A percentile compares a stretch with the other conserved stretches of the same genome.
These are phyloP conservation scores for Mamestra configurata DNA, from an alignment of 1,140 invertebrate species.

Conservation along the genomic window DNA sequence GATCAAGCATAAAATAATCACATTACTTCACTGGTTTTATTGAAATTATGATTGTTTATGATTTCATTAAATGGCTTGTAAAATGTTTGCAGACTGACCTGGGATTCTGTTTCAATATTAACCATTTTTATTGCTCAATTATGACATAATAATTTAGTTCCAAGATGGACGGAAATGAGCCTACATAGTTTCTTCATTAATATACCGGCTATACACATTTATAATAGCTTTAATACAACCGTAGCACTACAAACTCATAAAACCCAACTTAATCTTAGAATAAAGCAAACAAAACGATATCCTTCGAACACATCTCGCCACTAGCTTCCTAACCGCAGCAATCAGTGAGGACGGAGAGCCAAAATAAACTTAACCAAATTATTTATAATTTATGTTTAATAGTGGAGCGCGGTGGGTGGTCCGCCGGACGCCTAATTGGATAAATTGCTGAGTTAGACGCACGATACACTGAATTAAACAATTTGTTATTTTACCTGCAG, in stretches of 20 bases:
- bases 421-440: constrained; percentile 80
- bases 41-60: neutral
- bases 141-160: neutral
- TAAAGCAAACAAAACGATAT: constrained; percentile 47
- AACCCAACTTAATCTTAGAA: constrained; percentile 53
- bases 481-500: constrained; percentile 71
- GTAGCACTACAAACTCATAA: constrained; percentile 46
- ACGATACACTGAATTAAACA: constrained; percentile 85
- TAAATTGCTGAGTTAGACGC: constrained; percentile 84
- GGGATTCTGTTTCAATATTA: neutral
- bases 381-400: constrained; percentile 86
- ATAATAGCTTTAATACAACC: constrained; percentile 16
- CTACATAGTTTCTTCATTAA: neutral
- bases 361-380: constrained; percentile 84
- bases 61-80: neutral
- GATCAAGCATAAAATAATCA: constrained; percentile 8
- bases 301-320: constrained; percentile 26
- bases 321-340: constrained; percentile 56
- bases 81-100: neutral
- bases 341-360: constrained; percentile 68
- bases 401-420: constrained; percentile 79
- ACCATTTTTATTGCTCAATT: neutral
- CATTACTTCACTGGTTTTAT: neutral
- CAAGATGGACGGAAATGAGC: neutral
- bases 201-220: neutral